Conservation (phyloP, 2,888 invertebrate species). For the Tryphoninae sp. region DNA sequence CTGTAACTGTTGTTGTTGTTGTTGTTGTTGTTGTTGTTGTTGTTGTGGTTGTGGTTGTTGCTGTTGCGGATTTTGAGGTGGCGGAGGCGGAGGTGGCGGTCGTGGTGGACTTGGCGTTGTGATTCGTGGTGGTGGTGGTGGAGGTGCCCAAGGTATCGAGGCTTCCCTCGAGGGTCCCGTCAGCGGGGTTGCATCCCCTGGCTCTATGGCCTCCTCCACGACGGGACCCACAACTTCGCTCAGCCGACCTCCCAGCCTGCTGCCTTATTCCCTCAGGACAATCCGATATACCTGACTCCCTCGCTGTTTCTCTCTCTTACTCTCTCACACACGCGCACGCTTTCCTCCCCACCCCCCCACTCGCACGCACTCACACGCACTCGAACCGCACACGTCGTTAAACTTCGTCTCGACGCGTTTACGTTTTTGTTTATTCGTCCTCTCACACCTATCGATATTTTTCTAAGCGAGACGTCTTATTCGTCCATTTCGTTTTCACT, state of each 20-base stretch:
- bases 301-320: constrained; percentile 41
- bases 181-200: constrained; percentile 81
- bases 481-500: constrained; percentile 19
- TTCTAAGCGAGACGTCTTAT: constrained; percentile 28
- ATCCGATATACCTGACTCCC: constrained; percentile 64
- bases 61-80: constrained; percentile 63
- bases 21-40: constrained; percentile 66
- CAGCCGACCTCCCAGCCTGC: constrained; percentile 81
- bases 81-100: constrained; percentile 74
- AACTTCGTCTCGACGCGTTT: constrained; percentile 4
- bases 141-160: constrained; percentile 82
- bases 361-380: constrained; percentile 45
- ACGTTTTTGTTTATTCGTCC: constrained; percentile 17
- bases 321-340: constrained; percentile 55
- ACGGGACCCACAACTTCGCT: constrained; percentile 81
- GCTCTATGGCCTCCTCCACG: constrained; percentile 81
- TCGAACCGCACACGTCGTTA: constrained; percentile 15
- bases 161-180: constrained; percentile 82
- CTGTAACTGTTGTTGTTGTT: constrained; percentile 65
- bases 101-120: constrained; percentile 74
- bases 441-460: constrained; percentile 14
- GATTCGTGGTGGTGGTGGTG: constrained; percentile 73
- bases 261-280: constrained; percentile 73
- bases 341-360: neutral
- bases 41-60: constrained; percentile 66